phyloP scores from a whole-genome alignment of 35 echinoderm and acorn worm genomes.

The Apostichopus japonicus region DNA sequence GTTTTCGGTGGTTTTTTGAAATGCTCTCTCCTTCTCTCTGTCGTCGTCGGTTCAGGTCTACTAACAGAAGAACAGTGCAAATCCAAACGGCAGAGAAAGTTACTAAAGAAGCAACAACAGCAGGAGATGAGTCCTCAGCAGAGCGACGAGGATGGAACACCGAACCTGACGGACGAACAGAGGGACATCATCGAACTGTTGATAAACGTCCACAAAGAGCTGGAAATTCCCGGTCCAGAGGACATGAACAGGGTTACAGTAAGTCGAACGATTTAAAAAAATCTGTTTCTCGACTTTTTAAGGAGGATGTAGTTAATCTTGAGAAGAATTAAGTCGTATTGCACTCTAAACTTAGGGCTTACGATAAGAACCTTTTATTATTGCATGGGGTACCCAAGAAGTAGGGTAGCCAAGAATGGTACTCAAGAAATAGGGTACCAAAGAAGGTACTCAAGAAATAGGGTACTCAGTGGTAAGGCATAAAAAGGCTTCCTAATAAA shows the following conservation, averaged over 20 bases:
- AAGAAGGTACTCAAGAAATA: too few relatives aligned
- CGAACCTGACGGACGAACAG: constrained; percentile 86
- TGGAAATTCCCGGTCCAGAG: constrained; percentile 96
- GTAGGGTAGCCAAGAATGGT: too few relatives aligned
- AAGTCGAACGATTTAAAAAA: constrained; percentile 18
- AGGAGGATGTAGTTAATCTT: background rate
- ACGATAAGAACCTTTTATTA: too few relatives aligned
- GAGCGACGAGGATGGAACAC: constrained; percentile 85
- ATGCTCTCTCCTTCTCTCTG: background rate
- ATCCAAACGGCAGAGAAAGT: constrained; percentile 95
- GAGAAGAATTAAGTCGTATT: background rate
- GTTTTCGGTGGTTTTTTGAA: too few relatives aligned
- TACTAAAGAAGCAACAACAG: constrained; percentile 90
- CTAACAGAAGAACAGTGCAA: constrained; percentile 99
- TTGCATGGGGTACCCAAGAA: too few relatives aligned
- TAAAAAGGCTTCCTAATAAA: too few relatives aligned
- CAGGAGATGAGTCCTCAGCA: constrained; percentile 92
- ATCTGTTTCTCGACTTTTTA: background rate
- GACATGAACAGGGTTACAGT: constrained; percentile 95
- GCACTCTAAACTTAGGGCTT: background rate
- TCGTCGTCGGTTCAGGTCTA: constrained; percentile 65
- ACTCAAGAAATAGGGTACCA: too few relatives aligned
- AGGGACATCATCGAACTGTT: constrained; percentile 88
- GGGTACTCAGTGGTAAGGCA: too few relatives aligned
- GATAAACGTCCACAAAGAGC: constrained; percentile 86